Evolutionary conservation across 2,888 invertebrate genomes (phyloP).

Genomic region (Folsomia manolachei): DNA sequence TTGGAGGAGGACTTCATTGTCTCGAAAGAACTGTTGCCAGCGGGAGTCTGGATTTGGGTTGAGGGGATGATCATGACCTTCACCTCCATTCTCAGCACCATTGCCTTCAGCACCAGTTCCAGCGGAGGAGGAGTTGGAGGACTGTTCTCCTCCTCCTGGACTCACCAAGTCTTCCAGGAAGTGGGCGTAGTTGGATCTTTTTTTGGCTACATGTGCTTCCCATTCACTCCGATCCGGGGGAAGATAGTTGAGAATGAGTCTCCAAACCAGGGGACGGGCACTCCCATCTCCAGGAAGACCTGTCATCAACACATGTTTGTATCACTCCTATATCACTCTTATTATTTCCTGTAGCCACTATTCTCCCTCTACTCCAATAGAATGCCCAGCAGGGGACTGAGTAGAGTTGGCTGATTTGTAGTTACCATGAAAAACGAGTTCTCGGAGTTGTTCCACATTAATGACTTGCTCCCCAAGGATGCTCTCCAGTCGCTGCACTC

Average conservation of each 20-base stretch:
- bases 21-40: conserved; percentile 94
- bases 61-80: conserved; percentile 76
- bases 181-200: conserved; percentile 75
- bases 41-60: conserved; percentile 93
- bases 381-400: no score
- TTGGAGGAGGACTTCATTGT: conserved; percentile 94
- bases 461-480: conserved; percentile 68
- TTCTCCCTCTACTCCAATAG: no score
- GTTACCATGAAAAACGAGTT: conserved; percentile 37
- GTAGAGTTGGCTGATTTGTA: neutral
- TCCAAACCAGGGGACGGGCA: conserved; percentile 80
- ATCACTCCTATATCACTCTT: no score
- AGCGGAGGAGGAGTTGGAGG: no score
- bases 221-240: conserved; percentile 68
- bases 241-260: conserved; percentile 79
- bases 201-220: conserved; percentile 67
- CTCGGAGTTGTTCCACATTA: conserved; percentile 57
- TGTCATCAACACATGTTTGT: conserved; percentile 54
- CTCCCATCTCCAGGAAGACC: conserved; percentile 87
- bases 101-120: conserved; percentile 77
- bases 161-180: conserved; percentile 73
- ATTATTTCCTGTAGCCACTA: no score
- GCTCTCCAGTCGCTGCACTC: conserved; percentile 77
- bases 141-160: neutral
- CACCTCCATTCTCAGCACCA: conserved; percentile 54